phyloP scores from a whole-genome alignment of 2,888 invertebrate species.

The Acleris laterana region DNA sequence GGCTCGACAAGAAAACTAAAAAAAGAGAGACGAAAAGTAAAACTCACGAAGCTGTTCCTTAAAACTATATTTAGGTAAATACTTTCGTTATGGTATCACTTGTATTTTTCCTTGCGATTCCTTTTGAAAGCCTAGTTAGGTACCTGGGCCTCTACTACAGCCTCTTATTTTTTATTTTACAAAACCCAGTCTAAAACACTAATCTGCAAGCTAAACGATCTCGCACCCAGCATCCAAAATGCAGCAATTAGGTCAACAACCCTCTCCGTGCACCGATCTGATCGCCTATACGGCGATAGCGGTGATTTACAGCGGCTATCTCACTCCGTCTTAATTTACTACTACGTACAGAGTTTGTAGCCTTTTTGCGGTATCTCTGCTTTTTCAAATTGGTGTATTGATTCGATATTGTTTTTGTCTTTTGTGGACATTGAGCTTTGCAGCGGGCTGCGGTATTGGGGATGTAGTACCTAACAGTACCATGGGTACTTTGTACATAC shows the following conservation, averaged over 20 bases:
- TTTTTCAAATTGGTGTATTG: conserved; percentile 35
- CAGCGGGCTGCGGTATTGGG: background rate
- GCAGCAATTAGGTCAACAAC: conserved; percentile 38
- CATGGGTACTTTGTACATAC: too few species aligned
- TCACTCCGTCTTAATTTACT: conserved; percentile 52
- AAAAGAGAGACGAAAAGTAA: too few species aligned
- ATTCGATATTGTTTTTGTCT: conserved; percentile 26
- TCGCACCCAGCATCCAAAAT: conserved; percentile 25
- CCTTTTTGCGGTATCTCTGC: conserved; percentile 28
- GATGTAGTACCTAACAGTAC: too few species aligned
- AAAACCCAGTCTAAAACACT: background rate
- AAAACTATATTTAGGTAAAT: too few species aligned
- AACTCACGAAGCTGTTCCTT: too few species aligned
- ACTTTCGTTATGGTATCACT: too few species aligned
- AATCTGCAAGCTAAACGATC: conserved; percentile 10
- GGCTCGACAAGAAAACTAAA: too few species aligned
- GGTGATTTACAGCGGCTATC: conserved; percentile 52
- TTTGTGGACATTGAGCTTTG: background rate
- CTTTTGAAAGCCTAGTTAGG: too few species aligned
- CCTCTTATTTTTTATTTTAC: background rate
- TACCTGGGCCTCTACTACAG: too few species aligned
- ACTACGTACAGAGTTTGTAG: conserved; percentile 29
- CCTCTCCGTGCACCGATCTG: conserved; percentile 38
- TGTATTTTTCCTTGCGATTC: too few species aligned
- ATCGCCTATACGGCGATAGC: conserved; percentile 49